Percentiles rank a stretch among this genome's conserved stretches.
Evolutionary conservation across 2,797 vertebrate species (phyloP).

Genomic region (Gymnothorax javanicus): DNA sequence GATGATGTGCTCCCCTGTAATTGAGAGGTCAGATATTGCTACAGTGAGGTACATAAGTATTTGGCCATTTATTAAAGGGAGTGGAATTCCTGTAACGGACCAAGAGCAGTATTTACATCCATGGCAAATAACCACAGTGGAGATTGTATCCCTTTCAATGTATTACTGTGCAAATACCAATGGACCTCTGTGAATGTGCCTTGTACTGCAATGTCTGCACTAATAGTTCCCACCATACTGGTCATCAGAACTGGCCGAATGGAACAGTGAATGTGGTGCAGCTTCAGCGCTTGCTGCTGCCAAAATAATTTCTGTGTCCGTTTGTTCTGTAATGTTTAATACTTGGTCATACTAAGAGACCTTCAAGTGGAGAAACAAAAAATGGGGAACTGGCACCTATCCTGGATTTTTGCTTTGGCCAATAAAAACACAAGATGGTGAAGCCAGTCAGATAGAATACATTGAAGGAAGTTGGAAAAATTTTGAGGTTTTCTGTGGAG

Average conservation of each 20-base stretch:
- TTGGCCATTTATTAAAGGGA: too few species aligned
- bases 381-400: background rate
- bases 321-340: background rate
- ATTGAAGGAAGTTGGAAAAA: background rate
- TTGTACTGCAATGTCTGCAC: background rate
- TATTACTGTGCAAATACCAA: background rate
- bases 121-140: too few species aligned
- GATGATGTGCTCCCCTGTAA: constrained; percentile 8
- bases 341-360: background rate
- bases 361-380: background rate
- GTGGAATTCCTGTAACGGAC: too few species aligned
- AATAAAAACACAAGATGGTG: background rate
- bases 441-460: background rate
- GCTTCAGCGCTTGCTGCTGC: background rate
- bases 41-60: too few species aligned
- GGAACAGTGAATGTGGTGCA: background rate
- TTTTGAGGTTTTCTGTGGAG: background rate
- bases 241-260: background rate
- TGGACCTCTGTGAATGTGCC: too few species aligned
- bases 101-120: too few species aligned
- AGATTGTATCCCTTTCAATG: too few species aligned
- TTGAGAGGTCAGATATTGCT: too few species aligned
- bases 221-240: background rate
- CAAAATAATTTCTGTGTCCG: background rate
- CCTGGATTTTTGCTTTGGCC: constrained; percentile 54